Evolutionary conservation across 1,140 invertebrate species (phyloP), one percentile per base, ranked within the genome.

Genomic region (Drosophila santomea): DNA sequence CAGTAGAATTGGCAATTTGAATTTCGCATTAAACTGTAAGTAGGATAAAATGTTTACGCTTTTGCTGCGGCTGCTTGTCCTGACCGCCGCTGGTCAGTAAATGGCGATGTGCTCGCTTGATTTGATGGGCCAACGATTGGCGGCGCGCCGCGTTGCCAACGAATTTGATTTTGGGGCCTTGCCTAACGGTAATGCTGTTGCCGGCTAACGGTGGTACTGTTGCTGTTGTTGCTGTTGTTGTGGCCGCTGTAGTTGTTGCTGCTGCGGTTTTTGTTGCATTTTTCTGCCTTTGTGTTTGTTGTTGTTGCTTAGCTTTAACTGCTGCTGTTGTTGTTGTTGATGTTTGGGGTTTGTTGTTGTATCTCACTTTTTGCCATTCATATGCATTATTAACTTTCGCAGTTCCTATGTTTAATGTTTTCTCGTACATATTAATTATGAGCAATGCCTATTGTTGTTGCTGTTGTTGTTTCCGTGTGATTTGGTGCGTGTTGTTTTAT

Each of bases 301-400:
- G 72, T 25, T 68, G 59, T 50, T 74, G 45, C 35, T 63, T 55
- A 38, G 44, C 36, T 69, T 80, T 51, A 38, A 50, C 57, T 62
- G 44, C 57, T 51, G 67, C 12, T 56, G 63, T 25, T 59, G 63
- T 25, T 74, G 64, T 44, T 71, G 66, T 51, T 64, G 80, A 44
- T 45, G 68, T 35, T 67, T 77, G 58, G 10, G 50, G 32, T 17
- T 74, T 90, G 78, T 81, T 90, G 58, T 50, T 76, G 50, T 91
- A 91, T 63, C 68, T 91, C 71, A 91, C 89, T 91, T 78, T 91
- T 80, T 91, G 83, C 89, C 89, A 91, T 74, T 74, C 80, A 77
- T 91, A 90, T 91, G 80, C 85, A 80, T 89, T 90, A 85, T 89
- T 89, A 85, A 84, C 85, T 90, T 90, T 89, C 56, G 84, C 57